Percentiles rank a stretch among this genome's conserved stretches.
Conservation (phyloP, 2,113 vertebrate species). For the Sinocyclocheilus rhinocerous region DNA sequence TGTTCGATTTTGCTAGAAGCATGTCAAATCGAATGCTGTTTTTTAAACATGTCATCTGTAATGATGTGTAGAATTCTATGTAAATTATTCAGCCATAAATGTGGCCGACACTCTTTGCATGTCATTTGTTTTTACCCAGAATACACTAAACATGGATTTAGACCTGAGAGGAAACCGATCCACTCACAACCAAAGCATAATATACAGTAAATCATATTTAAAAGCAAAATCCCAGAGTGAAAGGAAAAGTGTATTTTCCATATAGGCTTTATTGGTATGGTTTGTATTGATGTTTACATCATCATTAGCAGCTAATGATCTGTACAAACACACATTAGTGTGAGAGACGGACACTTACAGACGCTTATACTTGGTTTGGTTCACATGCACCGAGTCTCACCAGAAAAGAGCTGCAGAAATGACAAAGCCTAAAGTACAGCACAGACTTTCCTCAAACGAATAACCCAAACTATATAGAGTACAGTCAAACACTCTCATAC, state of each 20-base stretch:
- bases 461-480: not conserved
- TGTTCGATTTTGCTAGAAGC: too few relatives aligned
- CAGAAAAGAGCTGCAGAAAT: constrained; percentile 10
- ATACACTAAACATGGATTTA: too few relatives aligned
- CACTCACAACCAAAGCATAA: not conserved
- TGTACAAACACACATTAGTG: constrained; percentile 42
- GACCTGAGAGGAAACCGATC: not conserved
- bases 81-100: too few relatives aligned
- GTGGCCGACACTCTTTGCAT: too few relatives aligned
- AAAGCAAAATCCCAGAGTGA: not conserved
- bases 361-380: not conserved
- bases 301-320: constrained; percentile 45
- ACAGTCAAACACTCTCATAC: not conserved
- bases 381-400: constrained; percentile 45
- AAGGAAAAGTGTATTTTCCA: not conserved
- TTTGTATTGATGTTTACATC: constrained; percentile 34
- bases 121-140: too few relatives aligned
- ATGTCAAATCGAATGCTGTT: too few relatives aligned
- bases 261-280: constrained; percentile 37
- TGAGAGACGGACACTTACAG: constrained; percentile 38
- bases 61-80: too few relatives aligned
- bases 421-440: not conserved
- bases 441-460: not conserved
- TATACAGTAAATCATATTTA: not conserved
- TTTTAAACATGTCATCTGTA: too few relatives aligned